phyloP scores from a whole-genome alignment of 2,113 vertebrate species.

The Penelope pileata region DNA sequence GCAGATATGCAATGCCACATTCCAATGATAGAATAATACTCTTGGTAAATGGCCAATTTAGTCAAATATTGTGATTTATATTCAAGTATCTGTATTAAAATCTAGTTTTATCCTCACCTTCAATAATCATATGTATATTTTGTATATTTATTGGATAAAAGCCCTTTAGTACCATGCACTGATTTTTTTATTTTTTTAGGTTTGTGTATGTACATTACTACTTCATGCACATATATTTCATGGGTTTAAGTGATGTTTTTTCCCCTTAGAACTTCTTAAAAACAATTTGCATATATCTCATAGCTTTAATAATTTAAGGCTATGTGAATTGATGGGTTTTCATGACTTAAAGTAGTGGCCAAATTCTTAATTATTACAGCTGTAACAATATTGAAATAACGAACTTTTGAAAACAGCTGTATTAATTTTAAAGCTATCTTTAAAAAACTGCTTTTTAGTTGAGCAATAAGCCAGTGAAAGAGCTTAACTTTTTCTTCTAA shows the following conservation, averaged over 20 bases:
- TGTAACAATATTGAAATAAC: slow-evolving; percentile 11
- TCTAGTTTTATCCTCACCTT: not conserved
- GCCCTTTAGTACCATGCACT: not conserved
- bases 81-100: not conserved
- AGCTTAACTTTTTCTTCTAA: not conserved
- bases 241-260: not conserved
- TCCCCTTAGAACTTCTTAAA: not conserved
- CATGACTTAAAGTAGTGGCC: not conserved
- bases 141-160: not conserved
- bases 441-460: slow-evolving; percentile 25
- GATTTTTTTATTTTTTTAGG: not conserved
- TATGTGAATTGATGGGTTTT: not conserved
- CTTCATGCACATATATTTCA: not conserved
- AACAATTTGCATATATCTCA: not conserved
- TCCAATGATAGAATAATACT: not conserved
- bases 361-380: slow-evolving; percentile 43
- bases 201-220: not conserved
- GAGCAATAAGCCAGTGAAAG: not conserved
- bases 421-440: slow-evolving; percentile 42
- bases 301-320: not conserved
- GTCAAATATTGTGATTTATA: not conserved
- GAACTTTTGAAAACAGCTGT: slow-evolving; percentile 7
- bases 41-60: not conserved
- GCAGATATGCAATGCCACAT: not conserved
- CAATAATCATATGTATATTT: not conserved